A percentile compares a stretch with the other conserved stretches of the same genome.
Evolutionary conservation across 2,113 vertebrate species (phyloP).

Genomic region (Sylvietta virens): DNA sequence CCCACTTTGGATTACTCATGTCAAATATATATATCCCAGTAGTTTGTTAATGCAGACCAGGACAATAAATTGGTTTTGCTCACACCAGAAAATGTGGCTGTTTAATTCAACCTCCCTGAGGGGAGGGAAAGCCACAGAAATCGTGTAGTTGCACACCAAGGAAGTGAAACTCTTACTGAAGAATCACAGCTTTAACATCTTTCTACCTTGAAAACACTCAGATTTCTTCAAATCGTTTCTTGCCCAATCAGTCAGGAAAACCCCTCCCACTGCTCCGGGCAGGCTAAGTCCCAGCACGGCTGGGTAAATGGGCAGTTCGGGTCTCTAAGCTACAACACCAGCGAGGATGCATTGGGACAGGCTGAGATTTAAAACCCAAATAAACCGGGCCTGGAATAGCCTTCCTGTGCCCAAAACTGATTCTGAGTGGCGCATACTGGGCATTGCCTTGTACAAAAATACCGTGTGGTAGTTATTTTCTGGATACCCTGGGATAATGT

Average conservation of each 20-base stretch:
- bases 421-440: fast-evolving
- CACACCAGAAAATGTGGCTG: not conserved
- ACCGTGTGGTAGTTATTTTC: fast-evolving
- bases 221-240: not conserved
- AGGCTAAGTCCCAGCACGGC: not conserved
- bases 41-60: not conserved
- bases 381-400: not conserved
- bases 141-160: not conserved
- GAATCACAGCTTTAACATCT: not conserved
- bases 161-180: not conserved
- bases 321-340: fast-evolving
- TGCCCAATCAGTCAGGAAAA: not conserved
- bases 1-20: not conserved
- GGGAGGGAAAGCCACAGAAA: not conserved
- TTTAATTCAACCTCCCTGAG: not conserved
- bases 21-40: fast-evolving
- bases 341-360: not conserved
- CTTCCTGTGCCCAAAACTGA: fast-evolving
- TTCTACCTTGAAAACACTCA: not conserved
- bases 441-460: fast-evolving
- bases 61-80: not conserved
- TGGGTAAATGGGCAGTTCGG: fast-evolving
- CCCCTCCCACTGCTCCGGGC: fast-evolving
- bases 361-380: not conserved
- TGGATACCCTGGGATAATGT: fast-evolving